Conservation (phyloP, 1,140 invertebrate genomes). For the Subanguina moxae region DNA sequence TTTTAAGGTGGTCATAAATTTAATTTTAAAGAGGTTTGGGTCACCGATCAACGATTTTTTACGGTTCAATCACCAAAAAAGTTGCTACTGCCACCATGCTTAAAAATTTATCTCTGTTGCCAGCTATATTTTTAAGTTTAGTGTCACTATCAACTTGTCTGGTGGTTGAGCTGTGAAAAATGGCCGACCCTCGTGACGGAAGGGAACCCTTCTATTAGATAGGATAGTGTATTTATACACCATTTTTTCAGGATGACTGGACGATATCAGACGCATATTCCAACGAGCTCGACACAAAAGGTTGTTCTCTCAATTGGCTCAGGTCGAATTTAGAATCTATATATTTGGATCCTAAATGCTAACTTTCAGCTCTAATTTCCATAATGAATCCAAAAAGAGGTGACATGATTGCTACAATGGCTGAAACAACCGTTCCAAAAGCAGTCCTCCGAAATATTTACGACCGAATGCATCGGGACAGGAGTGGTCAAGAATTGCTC, state of each 20-base stretch:
- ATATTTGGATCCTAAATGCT: background rate
- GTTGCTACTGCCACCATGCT: too few species aligned
- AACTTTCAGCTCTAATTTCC: constrained; percentile 24
- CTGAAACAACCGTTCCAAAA: constrained; percentile 31
- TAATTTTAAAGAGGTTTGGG: too few species aligned
- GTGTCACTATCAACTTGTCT: too few species aligned
- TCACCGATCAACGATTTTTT: too few species aligned
- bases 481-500: constrained; percentile 25
- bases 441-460: constrained; percentile 25
- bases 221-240: background rate
- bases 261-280: constrained; percentile 20
- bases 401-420: constrained; percentile 43
- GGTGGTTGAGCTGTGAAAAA: too few species aligned
- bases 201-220: too few species aligned
- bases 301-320: constrained; percentile 18
- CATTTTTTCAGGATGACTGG: background rate
- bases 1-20: too few species aligned
- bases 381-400: constrained; percentile 31
- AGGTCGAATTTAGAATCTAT: background rate
- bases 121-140: too few species aligned
- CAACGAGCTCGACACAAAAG: constrained; percentile 15
- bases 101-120: too few species aligned
- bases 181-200: too few species aligned
- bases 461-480: constrained; percentile 29
- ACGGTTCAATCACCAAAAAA: too few species aligned